These are phyloP conservation scores for Nyctalus aviator DNA, from an alignment of 2,797 vertebrate species.

Conservation along the genomic window DNA sequence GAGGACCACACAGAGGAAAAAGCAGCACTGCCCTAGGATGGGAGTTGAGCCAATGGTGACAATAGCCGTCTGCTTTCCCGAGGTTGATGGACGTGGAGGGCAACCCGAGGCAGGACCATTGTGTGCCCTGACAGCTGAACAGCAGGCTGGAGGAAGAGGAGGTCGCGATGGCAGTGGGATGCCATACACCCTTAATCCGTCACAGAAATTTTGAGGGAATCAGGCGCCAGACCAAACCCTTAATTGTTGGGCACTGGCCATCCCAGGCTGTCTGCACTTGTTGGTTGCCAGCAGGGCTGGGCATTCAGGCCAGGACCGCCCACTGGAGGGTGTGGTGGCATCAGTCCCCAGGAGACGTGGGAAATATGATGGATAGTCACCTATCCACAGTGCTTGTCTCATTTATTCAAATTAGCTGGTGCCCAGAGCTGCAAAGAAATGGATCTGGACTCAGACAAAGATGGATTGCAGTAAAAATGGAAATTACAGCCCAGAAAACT, in stretches of 20 bases:
- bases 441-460: conserved; percentile 54
- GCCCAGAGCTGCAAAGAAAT: conserved; percentile 41
- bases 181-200: conserved; percentile 50
- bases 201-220: conserved; percentile 57
- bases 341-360: neutral
- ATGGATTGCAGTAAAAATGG: conserved; percentile 47
- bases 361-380: neutral
- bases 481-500: conserved; percentile 54
- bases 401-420: conserved; percentile 64
- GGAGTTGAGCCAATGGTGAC: conserved; percentile 74
- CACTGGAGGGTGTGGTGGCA: rapidly evolving
- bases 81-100: conserved; percentile 64
- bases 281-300: neutral
- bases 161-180: conserved; percentile 28
- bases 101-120: conserved; percentile 54
- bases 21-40: neutral
- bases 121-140: conserved; percentile 73
- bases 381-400: neutral
- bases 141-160: conserved; percentile 71
- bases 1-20: conserved; percentile 73
- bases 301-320: neutral
- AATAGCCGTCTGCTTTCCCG: conserved; percentile 46
- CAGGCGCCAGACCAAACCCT: conserved; percentile 62
- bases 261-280: neutral
- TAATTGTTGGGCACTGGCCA: neutral